These are phyloP conservation scores for Cercopithecus petaurista DNA, from an alignment of 2,797 vertebrate species.

Conservation along the genomic window DNA sequence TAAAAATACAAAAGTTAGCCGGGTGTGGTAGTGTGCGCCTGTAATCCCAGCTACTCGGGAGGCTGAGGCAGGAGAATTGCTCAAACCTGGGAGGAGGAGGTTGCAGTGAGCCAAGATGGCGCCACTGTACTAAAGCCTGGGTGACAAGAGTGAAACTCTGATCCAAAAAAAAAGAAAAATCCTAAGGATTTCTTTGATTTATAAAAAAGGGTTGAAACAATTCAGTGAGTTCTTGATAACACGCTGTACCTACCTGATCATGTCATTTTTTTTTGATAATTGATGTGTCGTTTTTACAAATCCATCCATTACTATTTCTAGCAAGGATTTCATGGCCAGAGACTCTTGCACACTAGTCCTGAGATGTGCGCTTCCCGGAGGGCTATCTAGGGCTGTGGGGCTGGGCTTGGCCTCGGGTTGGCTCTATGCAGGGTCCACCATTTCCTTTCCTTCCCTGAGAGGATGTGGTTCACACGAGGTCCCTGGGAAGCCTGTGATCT, in stretches of 20 bases:
- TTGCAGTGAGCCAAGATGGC: neutral
- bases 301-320: no score
- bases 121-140: neutral
- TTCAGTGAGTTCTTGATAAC: rapidly evolving
- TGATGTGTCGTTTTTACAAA: rapidly evolving
- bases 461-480: rapidly evolving
- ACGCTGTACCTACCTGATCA: neutral
- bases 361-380: neutral
- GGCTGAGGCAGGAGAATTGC: neutral
- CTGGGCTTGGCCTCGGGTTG: neutral
- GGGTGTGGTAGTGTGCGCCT: neutral
- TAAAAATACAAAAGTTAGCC: neutral
- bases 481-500: neutral
- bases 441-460: rapidly evolving
- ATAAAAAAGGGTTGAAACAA: rapidly evolving
- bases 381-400: neutral
- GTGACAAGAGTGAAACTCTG: neutral
- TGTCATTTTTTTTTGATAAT: neutral
- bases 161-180: neutral
- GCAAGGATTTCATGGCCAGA: rapidly evolving
- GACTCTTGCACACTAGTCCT: rapidly evolving
- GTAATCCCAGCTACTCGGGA: neutral
- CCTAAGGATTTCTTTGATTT: neutral
- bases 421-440: rapidly evolving
- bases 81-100: neutral